Conservation (phyloP, 2,888 invertebrate species). For the Leucophenga montana region DNA sequence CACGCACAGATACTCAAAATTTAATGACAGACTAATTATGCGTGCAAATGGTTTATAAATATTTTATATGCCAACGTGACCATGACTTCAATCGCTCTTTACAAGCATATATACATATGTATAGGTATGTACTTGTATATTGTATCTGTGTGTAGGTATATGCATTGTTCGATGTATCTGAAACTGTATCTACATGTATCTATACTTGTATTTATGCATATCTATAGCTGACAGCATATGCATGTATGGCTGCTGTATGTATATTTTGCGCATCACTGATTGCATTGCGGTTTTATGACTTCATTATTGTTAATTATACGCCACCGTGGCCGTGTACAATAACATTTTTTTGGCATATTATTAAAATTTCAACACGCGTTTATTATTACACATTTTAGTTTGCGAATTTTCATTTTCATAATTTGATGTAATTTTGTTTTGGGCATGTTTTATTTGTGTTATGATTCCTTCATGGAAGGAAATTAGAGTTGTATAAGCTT, state of each 20-base stretch:
- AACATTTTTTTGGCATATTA: neutral
- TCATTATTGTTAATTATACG: constrained; percentile 67
- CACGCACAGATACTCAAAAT: constrained; percentile 60
- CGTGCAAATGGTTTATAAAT: constrained; percentile 72
- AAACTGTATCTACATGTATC: constrained; percentile 37
- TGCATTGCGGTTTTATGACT: constrained; percentile 66
- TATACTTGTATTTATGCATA: too few relatives aligned
- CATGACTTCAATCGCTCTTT: constrained; percentile 44
- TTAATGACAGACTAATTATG: constrained; percentile 72
- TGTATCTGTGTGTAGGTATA: constrained; percentile 18
- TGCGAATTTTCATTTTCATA: neutral
- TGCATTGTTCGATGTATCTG: constrained; percentile 40
- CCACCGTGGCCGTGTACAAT: constrained; percentile 38
- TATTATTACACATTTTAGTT: neutral
- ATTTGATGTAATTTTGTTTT: neutral
- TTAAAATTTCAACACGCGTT: neutral
- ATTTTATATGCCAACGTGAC: constrained; percentile 59
- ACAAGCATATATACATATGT: constrained; percentile 29
- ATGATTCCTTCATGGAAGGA: too few relatives aligned
- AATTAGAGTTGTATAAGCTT: too few relatives aligned
- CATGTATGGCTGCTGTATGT: constrained; percentile 35
- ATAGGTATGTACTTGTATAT: too few relatives aligned
- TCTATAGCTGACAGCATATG: constrained; percentile 4
- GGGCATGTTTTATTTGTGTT: too few relatives aligned
- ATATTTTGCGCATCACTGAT: constrained; percentile 66